Conservation (phyloP, 2,797 vertebrate species). For the Lacerta viridis region DNA sequence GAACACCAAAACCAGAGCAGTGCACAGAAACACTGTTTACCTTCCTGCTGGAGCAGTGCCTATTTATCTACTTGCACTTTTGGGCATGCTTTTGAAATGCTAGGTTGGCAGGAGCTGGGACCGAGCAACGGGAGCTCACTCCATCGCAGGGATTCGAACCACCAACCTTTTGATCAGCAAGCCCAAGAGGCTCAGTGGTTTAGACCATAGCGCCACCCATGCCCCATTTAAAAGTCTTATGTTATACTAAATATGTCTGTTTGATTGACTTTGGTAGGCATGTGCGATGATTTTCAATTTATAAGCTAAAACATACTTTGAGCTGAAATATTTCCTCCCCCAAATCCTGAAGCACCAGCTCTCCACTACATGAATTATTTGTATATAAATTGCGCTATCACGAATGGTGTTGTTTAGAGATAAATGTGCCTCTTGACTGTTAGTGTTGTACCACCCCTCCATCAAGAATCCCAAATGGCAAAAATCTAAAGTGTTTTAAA, state of each 20-base stretch:
- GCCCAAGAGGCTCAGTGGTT: too few relatives aligned
- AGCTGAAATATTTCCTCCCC: constrained; percentile 18
- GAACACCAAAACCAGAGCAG: too few relatives aligned
- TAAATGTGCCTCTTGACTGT: constrained; percentile 48
- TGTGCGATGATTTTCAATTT: constrained; percentile 14
- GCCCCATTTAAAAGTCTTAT: neutral
- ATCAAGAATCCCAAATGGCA: constrained; percentile 61
- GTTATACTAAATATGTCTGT: neutral
- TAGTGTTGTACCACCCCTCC: constrained; percentile 57
- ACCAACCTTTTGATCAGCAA: too few relatives aligned
- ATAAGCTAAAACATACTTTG: constrained; percentile 36
- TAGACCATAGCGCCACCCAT: too few relatives aligned
- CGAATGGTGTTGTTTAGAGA: constrained; percentile 50
- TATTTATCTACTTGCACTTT: too few relatives aligned
- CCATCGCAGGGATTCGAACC: too few relatives aligned
- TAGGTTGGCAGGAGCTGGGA: too few relatives aligned
- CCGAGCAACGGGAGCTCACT: too few relatives aligned
- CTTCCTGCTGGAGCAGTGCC: too few relatives aligned
- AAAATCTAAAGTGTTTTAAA: constrained; percentile 71
- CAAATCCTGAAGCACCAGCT: constrained; percentile 29
- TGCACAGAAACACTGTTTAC: too few relatives aligned
- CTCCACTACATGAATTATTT: constrained; percentile 31
- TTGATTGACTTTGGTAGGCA: neutral
- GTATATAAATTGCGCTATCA: constrained; percentile 33
- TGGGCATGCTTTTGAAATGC: too few relatives aligned